Evolutionary conservation across 2,797 vertebrate species (phyloP), one percentile per base, ranked within the genome.

Genomic region (Taeniopygia guttata): DNA sequence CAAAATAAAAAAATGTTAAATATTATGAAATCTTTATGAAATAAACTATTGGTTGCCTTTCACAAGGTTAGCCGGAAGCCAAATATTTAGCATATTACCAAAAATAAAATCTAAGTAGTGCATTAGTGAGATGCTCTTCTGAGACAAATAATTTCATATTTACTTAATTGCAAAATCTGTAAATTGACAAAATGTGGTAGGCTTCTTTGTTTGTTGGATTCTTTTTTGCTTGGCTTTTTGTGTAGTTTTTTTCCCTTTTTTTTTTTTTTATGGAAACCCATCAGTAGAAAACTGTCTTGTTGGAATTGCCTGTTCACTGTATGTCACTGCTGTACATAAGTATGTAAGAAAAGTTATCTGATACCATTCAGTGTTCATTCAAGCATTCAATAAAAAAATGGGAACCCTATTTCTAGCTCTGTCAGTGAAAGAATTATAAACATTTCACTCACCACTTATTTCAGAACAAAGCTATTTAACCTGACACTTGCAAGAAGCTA

Each of bases 401-500:
- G 55, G 48, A 94, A 75, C 12, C 22, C 23, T 77, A 59, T 95
- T 95, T 93, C 93, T 73, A 64, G 26, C 64, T 89, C 86, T 88
- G 86, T 79, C 76, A 54, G 54, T 58, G 13, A 59, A 84, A 92
- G 87, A 90, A 82, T 95, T 87, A 89, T 2, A 51, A 90, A 58
- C 59, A 60, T 96, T 95, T 83, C 68, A 82, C 45, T 94, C 49
- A 21, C 60, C 36, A 20, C 27, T 92, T 72, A 89, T 74, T 93
- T 64, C 38, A 80, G 91, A 74, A 80, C 51, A 92, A 74, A 91
- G 30, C 40, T 55, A 43, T 83, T 93, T 94, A 81, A 88, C 49
- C 66, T 97, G 81, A 81, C 58, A 67, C 18, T 55, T 30, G 4
- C 29, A 90, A 90, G 60, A 76, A 92, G 56, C 49, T 82, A 63